These are phyloP conservation scores for Pantherophis vulpinus DNA, from an alignment of 2,797 vertebrate genomes.

Conservation along the genomic window DNA sequence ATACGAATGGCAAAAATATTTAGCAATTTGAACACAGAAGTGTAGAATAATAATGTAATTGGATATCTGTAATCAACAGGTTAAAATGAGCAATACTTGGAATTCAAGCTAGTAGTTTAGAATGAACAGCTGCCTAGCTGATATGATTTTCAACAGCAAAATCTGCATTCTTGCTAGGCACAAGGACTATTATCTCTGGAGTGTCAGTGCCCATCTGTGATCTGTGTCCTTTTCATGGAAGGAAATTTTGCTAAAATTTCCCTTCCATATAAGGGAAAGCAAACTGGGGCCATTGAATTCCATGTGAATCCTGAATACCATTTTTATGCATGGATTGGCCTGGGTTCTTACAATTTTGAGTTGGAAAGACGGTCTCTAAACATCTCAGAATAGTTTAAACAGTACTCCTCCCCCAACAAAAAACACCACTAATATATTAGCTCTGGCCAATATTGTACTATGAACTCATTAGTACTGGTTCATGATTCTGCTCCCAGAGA, in stretches of 20 bases:
- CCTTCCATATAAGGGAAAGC: not conserved
- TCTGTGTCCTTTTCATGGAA: not conserved
- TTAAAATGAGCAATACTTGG: not conserved
- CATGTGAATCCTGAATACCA: not conserved
- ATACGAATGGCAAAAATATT: not conserved
- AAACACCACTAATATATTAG: not conserved
- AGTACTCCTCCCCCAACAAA: not conserved
- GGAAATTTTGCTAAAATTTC: not conserved
- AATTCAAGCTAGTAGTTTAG: not conserved
- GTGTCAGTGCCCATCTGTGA: not conserved
- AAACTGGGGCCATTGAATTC: not conserved
- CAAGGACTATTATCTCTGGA: not conserved
- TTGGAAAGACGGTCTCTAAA: not conserved
- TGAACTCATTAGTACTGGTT: not conserved
- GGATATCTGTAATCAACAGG: not conserved
- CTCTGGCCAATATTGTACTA: not conserved
- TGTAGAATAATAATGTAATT: not conserved
- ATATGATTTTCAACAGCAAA: not conserved
- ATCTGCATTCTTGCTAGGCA: not conserved
- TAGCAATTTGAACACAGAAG: not conserved
- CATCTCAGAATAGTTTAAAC: not conserved
- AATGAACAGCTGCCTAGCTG: not conserved
- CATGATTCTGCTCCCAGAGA: not conserved
- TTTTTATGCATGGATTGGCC: not conserved
- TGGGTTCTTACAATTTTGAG: not conserved